Conservation (phyloP, 2,113 vertebrate species). For the Osmerus mordax region DNA sequence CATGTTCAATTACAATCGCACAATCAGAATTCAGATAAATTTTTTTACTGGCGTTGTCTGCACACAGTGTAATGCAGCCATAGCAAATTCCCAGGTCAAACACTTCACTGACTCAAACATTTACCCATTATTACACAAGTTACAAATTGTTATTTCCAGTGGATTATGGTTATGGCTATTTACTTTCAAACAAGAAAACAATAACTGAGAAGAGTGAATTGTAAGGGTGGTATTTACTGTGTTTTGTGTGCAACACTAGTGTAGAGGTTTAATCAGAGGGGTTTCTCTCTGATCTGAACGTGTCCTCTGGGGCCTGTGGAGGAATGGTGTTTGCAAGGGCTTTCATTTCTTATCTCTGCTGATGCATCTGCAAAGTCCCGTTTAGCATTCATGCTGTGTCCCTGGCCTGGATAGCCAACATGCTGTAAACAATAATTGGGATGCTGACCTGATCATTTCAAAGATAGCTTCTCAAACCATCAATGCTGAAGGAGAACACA, state of each 20-base stretch:
- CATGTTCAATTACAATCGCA: background rate
- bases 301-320: constrained; percentile 27
- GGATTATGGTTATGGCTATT: too few relatives aligned
- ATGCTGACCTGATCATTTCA: constrained; percentile 27
- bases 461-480: constrained; percentile 26
- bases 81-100: too few relatives aligned
- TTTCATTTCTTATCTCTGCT: constrained; percentile 46
- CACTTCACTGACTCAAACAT: too few relatives aligned
- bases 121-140: too few relatives aligned
- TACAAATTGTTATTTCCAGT: too few relatives aligned
- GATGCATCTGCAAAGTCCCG: constrained; percentile 41
- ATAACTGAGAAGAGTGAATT: background rate
- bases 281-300: constrained; percentile 28
- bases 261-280: constrained; percentile 35
- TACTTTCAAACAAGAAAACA: too few relatives aligned
- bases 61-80: background rate
- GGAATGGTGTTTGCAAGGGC: constrained; percentile 18
- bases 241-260: constrained; percentile 5
- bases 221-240: background rate
- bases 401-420: constrained; percentile 36
- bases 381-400: constrained; percentile 54
- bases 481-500: constrained; percentile 10
- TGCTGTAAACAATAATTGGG: constrained; percentile 52
- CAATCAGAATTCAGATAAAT: constrained; percentile 10
- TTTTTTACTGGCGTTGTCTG: constrained; percentile 7